Conservation (phyloP, 2,888 invertebrate genomes). For the Ornithoptera priamus region DNA sequence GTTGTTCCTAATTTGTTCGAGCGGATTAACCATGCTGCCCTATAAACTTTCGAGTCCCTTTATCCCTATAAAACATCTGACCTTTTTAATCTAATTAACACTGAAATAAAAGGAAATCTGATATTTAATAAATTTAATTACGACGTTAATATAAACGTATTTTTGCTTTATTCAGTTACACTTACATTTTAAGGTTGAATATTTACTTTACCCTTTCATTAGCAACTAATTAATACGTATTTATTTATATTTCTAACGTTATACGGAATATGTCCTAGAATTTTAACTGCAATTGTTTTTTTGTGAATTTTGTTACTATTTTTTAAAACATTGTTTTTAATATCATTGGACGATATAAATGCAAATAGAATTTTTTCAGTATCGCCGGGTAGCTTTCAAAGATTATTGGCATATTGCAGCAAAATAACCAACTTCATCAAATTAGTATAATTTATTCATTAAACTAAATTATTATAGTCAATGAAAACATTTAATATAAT, state of each 20-base stretch:
- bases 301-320: too few relatives aligned
- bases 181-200: not conserved
- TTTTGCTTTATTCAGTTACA: not conserved
- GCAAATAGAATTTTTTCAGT: too few relatives aligned
- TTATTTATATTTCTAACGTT: not conserved
- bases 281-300: not conserved
- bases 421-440: not conserved
- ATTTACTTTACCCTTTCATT: not conserved
- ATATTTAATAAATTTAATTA: constrained; percentile 11
- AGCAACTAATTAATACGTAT: not conserved
- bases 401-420: too few relatives aligned
- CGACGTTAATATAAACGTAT: not conserved
- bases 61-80: constrained; percentile 50
- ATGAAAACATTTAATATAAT: too few relatives aligned
- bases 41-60: constrained; percentile 64
- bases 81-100: constrained; percentile 31
- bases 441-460: not conserved
- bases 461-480: too few relatives aligned
- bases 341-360: too few relatives aligned
- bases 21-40: constrained; percentile 70
- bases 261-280: not conserved
- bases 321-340: too few relatives aligned
- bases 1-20: constrained; percentile 78
- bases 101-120: constrained; percentile 29
- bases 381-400: too few relatives aligned